A percentile compares a stretch with the other conserved stretches of the same genome.
Conservation (phyloP, 2,888 invertebrate genomes). For the Andrena haemorrhoa region DNA sequence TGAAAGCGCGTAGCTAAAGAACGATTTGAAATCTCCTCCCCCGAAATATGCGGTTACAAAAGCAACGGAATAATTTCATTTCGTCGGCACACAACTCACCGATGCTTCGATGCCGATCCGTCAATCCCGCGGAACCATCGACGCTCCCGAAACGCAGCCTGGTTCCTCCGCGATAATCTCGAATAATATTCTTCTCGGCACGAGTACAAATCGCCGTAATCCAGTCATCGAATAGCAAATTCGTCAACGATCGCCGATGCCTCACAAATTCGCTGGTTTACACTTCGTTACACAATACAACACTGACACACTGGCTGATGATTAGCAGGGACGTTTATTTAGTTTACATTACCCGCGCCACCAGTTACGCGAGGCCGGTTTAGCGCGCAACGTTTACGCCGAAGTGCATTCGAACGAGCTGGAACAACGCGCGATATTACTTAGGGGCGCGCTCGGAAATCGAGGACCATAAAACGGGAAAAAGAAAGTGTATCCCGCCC, state of each 20-base stretch:
- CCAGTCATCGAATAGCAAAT: constrained; percentile 29
- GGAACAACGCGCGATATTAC: background rate
- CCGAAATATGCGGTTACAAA: background rate
- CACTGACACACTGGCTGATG: constrained; percentile 42
- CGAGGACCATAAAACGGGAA: background rate
- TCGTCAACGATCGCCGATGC: constrained; percentile 23
- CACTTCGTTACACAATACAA: constrained; percentile 49
- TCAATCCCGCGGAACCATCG: background rate
- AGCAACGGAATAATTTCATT: background rate
- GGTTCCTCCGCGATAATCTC: constrained; percentile 11
- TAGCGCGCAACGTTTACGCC: constrained; percentile 2
- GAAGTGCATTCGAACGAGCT: constrained; percentile 20
- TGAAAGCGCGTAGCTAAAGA: too few relatives aligned
- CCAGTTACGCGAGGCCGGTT: background rate
- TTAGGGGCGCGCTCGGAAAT: background rate
- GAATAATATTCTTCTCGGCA: background rate
- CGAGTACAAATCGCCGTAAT: constrained; percentile 31
- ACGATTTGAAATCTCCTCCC: background rate
- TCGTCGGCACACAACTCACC: background rate
- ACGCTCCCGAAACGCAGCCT: background rate
- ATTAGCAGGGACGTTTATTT: constrained; percentile 35
- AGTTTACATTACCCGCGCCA: constrained; percentile 5
- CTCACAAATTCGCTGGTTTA: constrained; percentile 16
- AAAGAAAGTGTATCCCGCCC: background rate
- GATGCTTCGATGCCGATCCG: background rate